Evolutionary conservation across 2,797 vertebrate genomes (phyloP).

Genomic region (Hyperoplus immaculatus): DNA sequence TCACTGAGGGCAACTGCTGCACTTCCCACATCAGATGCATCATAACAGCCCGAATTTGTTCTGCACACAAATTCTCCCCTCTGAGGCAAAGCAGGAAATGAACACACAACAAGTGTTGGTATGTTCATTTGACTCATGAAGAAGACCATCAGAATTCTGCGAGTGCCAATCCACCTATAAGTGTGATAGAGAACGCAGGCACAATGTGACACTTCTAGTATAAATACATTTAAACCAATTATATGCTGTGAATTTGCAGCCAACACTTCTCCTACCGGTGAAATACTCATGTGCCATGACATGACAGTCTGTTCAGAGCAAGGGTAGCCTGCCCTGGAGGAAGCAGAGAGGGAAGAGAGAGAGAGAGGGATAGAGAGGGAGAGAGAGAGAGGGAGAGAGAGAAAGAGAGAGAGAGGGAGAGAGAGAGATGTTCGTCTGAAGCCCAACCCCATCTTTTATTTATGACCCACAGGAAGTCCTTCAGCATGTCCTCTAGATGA

Average conservation of each 20-base stretch:
- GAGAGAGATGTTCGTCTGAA: constrained; percentile 72
- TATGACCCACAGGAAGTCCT: constrained; percentile 86
- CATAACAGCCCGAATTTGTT: constrained; percentile 22
- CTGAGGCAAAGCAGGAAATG: constrained; percentile 16
- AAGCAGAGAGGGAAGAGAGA: no score
- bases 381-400: constrained; percentile 5
- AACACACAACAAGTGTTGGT: constrained; percentile 5
- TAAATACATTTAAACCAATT: constrained; percentile 76
- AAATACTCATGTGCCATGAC: constrained; percentile 72
- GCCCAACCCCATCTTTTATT: constrained; percentile 83
- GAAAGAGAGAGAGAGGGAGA: constrained; percentile 14
- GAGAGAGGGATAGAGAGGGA: constrained; percentile 5
- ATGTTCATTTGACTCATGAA: constrained; percentile 21
- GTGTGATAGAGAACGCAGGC: constrained; percentile 26
- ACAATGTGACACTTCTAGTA: constrained; percentile 62
- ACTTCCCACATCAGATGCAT: constrained; percentile 28
- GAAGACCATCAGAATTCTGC: constrained; percentile 33
- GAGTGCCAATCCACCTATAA: constrained; percentile 33
- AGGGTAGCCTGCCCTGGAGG: constrained; percentile 46
- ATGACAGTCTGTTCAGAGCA: constrained; percentile 62
- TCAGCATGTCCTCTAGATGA: constrained; percentile 83
- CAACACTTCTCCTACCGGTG: constrained; percentile 75
- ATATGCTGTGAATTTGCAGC: constrained; percentile 73
- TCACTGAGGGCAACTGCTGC: constrained; percentile 46
- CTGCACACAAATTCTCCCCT: constrained; percentile 1